Conservation (phyloP, 2,797 vertebrate species). For the Loris lydekkerianus region DNA sequence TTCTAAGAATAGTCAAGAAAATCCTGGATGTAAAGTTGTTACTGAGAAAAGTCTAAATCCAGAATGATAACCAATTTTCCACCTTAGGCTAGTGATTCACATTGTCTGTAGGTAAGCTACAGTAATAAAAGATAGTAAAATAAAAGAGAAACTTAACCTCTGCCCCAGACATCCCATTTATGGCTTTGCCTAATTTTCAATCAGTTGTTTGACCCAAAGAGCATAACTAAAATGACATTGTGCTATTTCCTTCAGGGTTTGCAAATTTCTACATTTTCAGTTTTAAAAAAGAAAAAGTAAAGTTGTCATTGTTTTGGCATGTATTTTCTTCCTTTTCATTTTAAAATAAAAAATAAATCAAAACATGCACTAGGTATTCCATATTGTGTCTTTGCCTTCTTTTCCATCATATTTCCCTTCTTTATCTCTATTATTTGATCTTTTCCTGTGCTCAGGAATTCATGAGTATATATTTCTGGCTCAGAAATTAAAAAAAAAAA, state of each 20-base stretch:
- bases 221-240: neutral
- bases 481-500: neutral
- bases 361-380: neutral
- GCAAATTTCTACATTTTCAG: neutral
- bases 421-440: neutral
- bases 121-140: neutral
- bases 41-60: conserved; percentile 14
- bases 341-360: conserved; percentile 4
- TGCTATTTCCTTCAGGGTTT: neutral
- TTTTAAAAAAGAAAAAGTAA: neutral
- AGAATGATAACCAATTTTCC: neutral
- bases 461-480: neutral
- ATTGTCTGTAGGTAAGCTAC: neutral
- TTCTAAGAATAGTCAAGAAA: neutral
- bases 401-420: neutral
- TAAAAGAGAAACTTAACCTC: neutral
- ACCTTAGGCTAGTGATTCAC: neutral
- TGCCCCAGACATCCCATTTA: neutral
- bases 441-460: neutral
- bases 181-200: neutral
- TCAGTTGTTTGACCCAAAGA: neutral
- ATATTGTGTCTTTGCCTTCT: neutral
- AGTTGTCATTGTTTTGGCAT: neutral
- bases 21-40: neutral
- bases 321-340: neutral